These are phyloP conservation scores for Incurvaria masculella DNA, from an alignment of 2,888 invertebrate species.

Conservation along the genomic window DNA sequence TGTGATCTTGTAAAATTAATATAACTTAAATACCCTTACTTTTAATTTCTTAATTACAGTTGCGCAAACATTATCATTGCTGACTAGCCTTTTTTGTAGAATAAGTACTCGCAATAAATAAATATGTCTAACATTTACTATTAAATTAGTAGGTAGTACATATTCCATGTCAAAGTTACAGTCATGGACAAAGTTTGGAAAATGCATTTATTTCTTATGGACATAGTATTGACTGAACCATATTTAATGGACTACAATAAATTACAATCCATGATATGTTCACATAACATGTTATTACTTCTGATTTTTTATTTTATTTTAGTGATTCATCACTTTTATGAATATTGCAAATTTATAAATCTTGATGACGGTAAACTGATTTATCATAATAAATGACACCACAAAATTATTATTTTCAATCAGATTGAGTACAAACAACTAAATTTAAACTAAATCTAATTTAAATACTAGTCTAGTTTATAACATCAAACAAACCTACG, in stretches of 20 bases:
- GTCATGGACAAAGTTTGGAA: not conserved
- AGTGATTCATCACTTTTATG: not conserved
- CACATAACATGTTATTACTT: not conserved
- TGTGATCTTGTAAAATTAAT: not conserved
- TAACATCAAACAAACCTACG: not conserved
- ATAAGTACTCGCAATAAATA: conserved; percentile 57
- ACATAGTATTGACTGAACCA: not conserved
- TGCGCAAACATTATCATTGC: conserved; percentile 52
- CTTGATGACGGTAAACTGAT: too few relatives aligned
- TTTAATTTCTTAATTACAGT: conserved; percentile 38
- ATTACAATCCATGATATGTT: not conserved
- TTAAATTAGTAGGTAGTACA: not conserved
- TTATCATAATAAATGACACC: not conserved
- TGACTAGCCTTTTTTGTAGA: conserved; percentile 55
- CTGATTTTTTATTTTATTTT: not conserved
- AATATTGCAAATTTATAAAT: not conserved
- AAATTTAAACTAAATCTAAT: not conserved
- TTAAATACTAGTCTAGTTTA: not conserved
- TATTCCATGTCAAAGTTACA: not conserved
- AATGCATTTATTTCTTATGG: not conserved
- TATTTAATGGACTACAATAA: not conserved
- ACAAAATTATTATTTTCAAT: not conserved
- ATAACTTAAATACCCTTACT: conserved; percentile 32
- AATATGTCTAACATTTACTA: conserved; percentile 36
- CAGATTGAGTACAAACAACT: not conserved